Conservation (phyloP, 2,113 vertebrate genomes). For the Struthio camelus region DNA sequence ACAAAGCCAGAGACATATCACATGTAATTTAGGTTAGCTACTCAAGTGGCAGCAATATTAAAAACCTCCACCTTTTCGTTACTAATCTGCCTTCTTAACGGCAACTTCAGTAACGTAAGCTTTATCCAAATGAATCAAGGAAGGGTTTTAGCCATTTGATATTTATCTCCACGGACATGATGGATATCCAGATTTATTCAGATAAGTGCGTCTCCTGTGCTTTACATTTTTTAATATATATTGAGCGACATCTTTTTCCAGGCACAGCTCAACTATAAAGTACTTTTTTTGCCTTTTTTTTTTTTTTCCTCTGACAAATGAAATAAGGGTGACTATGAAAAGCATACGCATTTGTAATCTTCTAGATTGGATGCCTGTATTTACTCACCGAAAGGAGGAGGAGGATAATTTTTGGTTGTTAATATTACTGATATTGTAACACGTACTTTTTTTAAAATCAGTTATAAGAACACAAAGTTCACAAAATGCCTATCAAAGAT, state of each 20-base stretch:
- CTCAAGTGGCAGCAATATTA: not conserved
- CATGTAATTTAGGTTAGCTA: not conserved
- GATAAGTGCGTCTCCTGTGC: not conserved
- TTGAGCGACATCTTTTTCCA: not conserved
- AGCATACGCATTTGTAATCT: accelerated
- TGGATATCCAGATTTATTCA: accelerated
- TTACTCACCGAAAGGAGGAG: accelerated
- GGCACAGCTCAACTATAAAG: not conserved
- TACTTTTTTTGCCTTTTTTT: accelerated
- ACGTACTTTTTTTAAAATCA: not conserved
- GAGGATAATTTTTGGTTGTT: not conserved
- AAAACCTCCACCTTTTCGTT: not conserved
- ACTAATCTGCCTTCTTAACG: not conserved
- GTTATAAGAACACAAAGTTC: not conserved
- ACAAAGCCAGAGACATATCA: not conserved
- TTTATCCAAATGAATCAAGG: not conserved
- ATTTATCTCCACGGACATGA: not conserved
- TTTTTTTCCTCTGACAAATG: not conserved
- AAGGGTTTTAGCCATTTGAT: not conserved
- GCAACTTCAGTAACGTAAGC: not conserved
- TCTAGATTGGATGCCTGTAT: accelerated
- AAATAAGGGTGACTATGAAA: not conserved
- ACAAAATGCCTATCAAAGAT: accelerated
- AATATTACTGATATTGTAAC: not conserved
- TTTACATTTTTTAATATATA: accelerated